These are phyloP conservation scores for Neotoxoptera formosana DNA, from an alignment of 1,140 invertebrate species.

Conservation along the genomic window DNA sequence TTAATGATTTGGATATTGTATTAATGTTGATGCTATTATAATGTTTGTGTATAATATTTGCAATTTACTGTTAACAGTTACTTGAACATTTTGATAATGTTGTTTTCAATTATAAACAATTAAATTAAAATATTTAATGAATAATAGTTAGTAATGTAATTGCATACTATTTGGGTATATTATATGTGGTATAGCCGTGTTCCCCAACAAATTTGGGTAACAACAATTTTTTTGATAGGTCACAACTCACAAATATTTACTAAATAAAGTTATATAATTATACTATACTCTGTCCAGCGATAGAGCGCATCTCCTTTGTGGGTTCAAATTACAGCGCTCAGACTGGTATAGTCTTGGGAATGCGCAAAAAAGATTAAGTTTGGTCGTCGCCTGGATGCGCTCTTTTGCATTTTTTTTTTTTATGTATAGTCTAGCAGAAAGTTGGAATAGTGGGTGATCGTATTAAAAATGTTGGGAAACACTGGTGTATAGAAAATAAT, in stretches of 20 bases:
- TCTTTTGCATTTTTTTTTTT: neutral
- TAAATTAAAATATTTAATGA: neutral
- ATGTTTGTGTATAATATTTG: neutral
- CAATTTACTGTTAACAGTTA: neutral
- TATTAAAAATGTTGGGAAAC: neutral
- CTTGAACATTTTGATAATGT: neutral
- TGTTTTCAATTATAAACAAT: neutral
- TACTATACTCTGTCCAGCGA: no score
- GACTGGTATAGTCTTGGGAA: no score
- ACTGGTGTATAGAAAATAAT: neutral
- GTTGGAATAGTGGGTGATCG: neutral
- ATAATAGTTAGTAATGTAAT: neutral
- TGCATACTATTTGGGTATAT: neutral
- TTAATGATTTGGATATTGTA: slow-evolving; percentile 32
- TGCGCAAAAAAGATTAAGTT: no score
- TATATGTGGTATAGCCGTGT: neutral
- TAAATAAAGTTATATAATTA: no score
- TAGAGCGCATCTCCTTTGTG: no score
- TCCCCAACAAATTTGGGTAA: neutral
- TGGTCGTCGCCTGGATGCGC: no score
- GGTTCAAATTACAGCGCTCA: no score
- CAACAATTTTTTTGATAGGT: neutral
- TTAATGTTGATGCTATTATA: slow-evolving; percentile 13
- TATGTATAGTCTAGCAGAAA: neutral
- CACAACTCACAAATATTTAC: neutral